Conservation (phyloP, 2,113 vertebrate genomes). For the Astatoreochromis straeleni region DNA sequence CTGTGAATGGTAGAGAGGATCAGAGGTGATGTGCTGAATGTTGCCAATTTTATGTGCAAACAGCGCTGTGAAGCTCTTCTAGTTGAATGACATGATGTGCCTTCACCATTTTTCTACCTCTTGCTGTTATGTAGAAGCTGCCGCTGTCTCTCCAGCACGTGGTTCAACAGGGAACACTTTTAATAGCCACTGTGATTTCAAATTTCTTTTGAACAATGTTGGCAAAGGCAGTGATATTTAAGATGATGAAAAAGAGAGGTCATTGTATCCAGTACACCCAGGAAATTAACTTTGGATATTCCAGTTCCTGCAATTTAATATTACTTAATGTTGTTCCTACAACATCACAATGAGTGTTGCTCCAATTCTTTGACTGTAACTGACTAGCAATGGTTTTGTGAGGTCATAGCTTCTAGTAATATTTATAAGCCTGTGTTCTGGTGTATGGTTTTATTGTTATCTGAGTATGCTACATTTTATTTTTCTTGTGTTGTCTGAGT, state of each 20-base stretch:
- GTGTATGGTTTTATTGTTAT: not conserved
- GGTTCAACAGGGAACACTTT: not conserved
- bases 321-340: not conserved
- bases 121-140: not conserved
- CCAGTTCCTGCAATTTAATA: fast-evolving
- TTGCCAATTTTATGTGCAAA: not conserved
- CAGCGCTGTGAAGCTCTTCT: not conserved
- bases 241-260: not conserved
- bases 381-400: not conserved
- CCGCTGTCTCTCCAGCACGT: not conserved
- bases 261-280: not conserved
- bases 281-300: not conserved
- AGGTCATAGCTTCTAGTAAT: not conserved
- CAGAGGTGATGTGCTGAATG: not conserved
- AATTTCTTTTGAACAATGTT: not conserved
- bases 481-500: not conserved
- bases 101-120: not conserved
- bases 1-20: not conserved
- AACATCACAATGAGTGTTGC: not conserved
- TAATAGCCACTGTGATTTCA: not conserved
- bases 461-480: not conserved
- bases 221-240: not conserved
- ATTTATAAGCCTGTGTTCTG: not conserved
- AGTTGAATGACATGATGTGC: not conserved
- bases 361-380: not conserved